These are phyloP conservation scores for Bubo bubo DNA, from an alignment of 2,113 vertebrate species.

Conservation along the genomic window DNA sequence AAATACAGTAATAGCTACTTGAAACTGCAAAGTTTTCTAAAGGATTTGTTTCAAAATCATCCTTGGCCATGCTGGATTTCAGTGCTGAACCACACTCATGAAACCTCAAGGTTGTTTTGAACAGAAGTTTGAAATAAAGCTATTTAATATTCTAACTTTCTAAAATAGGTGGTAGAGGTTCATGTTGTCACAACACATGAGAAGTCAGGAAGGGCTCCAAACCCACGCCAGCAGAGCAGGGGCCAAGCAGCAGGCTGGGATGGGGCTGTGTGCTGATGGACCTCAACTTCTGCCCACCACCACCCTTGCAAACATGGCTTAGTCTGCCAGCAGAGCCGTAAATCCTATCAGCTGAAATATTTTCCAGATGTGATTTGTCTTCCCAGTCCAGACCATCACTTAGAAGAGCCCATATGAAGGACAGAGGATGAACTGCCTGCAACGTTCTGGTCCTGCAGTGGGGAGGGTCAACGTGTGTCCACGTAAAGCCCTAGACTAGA, in stretches of 20 bases:
- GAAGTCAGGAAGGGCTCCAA: neutral
- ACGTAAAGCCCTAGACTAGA: neutral
- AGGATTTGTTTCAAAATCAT: neutral
- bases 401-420: neutral
- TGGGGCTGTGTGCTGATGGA: neutral
- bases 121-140: neutral
- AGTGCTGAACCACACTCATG: accelerated
- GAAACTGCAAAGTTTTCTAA: neutral
- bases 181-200: accelerated
- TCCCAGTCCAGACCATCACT: neutral
- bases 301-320: neutral
- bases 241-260: too few species aligned
- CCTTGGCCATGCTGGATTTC: neutral
- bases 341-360: neutral
- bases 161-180: neutral
- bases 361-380: neutral
- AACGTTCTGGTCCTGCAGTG: neutral
- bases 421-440: neutral
- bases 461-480: neutral
- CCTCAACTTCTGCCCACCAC: neutral
- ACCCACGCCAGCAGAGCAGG: neutral
- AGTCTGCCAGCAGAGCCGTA: neutral
- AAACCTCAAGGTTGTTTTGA: neutral
- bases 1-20: neutral
- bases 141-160: neutral